Evolutionary conservation across 2,888 invertebrate species (phyloP).

Genomic region (Dryococelus australis): DNA sequence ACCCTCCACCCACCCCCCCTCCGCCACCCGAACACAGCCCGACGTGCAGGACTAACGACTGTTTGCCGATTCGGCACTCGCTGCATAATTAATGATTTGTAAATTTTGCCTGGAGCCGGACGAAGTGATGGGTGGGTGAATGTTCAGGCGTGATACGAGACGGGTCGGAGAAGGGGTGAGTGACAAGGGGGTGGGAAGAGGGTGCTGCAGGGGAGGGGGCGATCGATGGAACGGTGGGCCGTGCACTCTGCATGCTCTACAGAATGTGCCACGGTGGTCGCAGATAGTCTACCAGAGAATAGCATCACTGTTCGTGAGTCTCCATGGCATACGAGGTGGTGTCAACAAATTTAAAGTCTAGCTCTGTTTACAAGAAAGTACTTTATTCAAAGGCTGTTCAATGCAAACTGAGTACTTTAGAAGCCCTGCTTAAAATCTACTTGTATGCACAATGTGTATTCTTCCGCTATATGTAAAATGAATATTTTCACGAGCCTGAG

Average conservation of each 20-base stretch:
- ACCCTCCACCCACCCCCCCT: conserved; percentile 13
- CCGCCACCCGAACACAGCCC: too few species aligned
- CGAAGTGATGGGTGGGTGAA: conserved; percentile 25
- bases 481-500: too few species aligned
- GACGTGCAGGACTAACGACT: conserved; percentile 40
- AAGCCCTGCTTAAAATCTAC: too few species aligned
- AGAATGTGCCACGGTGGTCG: neutral
- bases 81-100: conserved; percentile 45
- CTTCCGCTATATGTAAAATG: too few species aligned
- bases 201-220: neutral
- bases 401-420: too few species aligned
- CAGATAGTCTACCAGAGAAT: neutral
- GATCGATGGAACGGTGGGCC: conserved; percentile 26
- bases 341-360: too few species aligned
- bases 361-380: too few species aligned
- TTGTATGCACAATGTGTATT: too few species aligned
- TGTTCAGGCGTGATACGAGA: conserved; percentile 23
- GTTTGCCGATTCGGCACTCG: conserved; percentile 43
- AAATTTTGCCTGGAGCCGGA: conserved; percentile 37
- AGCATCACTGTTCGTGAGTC: neutral
- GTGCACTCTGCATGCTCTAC: neutral
- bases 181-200: neutral
- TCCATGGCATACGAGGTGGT: too few species aligned
- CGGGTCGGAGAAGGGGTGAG: neutral
- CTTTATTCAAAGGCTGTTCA: too few species aligned